Conservation (phyloP, 1,140 invertebrate species). For the Neocloeon triangulifer region DNA sequence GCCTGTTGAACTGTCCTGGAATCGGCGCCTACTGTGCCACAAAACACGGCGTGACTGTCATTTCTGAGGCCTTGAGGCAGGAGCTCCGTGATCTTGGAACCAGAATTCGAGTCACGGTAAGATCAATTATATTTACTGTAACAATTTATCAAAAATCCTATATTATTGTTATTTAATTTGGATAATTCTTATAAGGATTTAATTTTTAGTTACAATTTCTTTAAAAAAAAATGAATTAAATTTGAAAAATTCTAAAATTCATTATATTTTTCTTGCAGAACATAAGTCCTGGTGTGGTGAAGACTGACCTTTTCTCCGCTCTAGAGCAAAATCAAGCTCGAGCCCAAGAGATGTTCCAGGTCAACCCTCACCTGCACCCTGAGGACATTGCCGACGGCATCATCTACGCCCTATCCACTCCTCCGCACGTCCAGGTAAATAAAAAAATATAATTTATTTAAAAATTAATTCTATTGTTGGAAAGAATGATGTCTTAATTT, state of each 20-base stretch:
- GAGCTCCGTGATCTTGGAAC: constrained; percentile 25
- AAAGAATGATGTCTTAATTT: too few relatives aligned
- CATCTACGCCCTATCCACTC: not conserved
- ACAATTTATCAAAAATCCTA: not conserved
- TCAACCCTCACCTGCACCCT: not conserved
- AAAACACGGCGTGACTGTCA: constrained; percentile 28
- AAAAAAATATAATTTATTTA: too few relatives aligned
- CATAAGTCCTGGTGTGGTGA: constrained; percentile 1
- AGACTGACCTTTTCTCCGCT: not conserved
- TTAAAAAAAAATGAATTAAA: not conserved
- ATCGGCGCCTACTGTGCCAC: constrained; percentile 25
- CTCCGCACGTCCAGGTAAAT: constrained; percentile 5
- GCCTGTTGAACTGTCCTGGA: constrained; percentile 16
- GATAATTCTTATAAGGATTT: too few relatives aligned
- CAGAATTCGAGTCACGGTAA: constrained; percentile 25
- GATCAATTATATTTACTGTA: constrained; percentile 4
- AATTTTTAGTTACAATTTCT: not conserved
- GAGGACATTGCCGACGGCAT: constrained; percentile 5
- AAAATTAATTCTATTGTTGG: too few relatives aligned
- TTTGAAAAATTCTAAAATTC: not conserved
- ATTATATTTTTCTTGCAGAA: not conserved
- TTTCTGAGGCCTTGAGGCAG: constrained; percentile 29
- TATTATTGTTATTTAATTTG: too few relatives aligned
- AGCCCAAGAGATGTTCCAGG: not conserved
- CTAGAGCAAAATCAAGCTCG: not conserved